These are phyloP conservation scores for Osmoderma eremita DNA, from an alignment of 2,888 invertebrate genomes.

Conservation along the genomic window DNA sequence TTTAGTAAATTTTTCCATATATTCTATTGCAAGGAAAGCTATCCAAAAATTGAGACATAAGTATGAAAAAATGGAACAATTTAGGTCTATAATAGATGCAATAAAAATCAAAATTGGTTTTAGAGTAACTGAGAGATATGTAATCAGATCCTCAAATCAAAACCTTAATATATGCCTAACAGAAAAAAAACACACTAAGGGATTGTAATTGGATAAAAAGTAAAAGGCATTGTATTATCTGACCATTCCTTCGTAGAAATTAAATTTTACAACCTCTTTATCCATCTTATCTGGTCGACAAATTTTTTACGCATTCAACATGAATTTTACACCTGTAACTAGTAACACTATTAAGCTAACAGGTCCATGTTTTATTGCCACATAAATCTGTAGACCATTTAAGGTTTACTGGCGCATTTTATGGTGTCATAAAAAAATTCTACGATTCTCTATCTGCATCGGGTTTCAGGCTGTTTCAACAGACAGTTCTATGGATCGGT, in stretches of 20 bases:
- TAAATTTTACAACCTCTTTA: conserved; percentile 21
- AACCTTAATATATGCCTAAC: too few relatives aligned
- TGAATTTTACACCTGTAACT: conserved; percentile 23
- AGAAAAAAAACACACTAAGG: too few relatives aligned
- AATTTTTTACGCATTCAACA: conserved; percentile 21
- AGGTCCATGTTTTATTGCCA: conserved; percentile 11
- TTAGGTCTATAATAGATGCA: too few relatives aligned
- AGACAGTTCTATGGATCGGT: not conserved
- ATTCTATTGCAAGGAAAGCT: too few relatives aligned
- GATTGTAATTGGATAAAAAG: too few relatives aligned
- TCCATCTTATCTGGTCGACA: conserved; percentile 8
- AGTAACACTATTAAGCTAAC: conserved; percentile 4
- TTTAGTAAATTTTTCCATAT: too few relatives aligned
- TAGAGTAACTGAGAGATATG: too few relatives aligned
- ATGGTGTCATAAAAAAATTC: conserved; percentile 17
- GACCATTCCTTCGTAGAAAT: not conserved
- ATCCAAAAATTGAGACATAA: too few relatives aligned
- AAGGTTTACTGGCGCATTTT: conserved; percentile 16
- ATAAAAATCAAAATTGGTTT: too few relatives aligned
- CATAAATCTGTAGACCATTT: conserved; percentile 17
- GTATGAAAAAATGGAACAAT: too few relatives aligned
- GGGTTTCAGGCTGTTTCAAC: conserved; percentile 20
- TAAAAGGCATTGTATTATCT: too few relatives aligned
- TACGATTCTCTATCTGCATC: conserved; percentile 2
- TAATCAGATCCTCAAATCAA: too few relatives aligned